These are phyloP conservation scores for Ceramica pisi DNA, from an alignment of 2,888 invertebrate genomes.

Conservation along the genomic window DNA sequence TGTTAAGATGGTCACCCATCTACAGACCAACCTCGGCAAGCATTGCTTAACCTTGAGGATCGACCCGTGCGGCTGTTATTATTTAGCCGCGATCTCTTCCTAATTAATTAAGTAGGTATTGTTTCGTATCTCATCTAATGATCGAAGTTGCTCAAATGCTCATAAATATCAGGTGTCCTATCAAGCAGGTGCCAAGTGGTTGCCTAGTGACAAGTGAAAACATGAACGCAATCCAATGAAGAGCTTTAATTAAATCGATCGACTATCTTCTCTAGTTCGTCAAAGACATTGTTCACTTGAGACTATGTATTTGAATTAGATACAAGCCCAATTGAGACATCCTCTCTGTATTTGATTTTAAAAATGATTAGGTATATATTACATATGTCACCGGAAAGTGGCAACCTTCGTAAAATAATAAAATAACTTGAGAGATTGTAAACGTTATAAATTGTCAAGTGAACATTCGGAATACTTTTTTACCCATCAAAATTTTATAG, in stretches of 20 bases:
- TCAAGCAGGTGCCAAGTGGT: not conserved
- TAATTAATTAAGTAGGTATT: not conserved
- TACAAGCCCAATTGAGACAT: not conserved
- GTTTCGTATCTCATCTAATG: slow-evolving; percentile 10
- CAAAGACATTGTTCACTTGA: not conserved
- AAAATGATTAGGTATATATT: too few species aligned
- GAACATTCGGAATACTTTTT: too few species aligned
- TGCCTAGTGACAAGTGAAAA: slow-evolving; percentile 10
- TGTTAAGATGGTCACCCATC: too few species aligned
- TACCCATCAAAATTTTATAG: too few species aligned
- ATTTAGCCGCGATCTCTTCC: too few species aligned
- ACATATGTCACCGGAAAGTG: too few species aligned
- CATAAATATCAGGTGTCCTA: not conserved
- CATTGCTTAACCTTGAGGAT: too few species aligned
- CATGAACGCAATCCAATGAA: slow-evolving; percentile 4
- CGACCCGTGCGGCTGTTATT: too few species aligned
- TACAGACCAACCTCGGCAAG: too few species aligned
- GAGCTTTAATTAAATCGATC: slow-evolving; percentile 16
- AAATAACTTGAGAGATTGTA: too few species aligned
- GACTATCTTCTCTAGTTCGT: slow-evolving; percentile 3
- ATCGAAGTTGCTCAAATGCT: not conserved
- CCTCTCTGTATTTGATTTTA: not conserved
- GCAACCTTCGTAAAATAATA: too few species aligned
- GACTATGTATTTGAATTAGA: not conserved
- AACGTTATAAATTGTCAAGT: too few species aligned